phyloP scores from a whole-genome alignment of 2,113 vertebrate species.

The Corvus hawaiiensis region DNA sequence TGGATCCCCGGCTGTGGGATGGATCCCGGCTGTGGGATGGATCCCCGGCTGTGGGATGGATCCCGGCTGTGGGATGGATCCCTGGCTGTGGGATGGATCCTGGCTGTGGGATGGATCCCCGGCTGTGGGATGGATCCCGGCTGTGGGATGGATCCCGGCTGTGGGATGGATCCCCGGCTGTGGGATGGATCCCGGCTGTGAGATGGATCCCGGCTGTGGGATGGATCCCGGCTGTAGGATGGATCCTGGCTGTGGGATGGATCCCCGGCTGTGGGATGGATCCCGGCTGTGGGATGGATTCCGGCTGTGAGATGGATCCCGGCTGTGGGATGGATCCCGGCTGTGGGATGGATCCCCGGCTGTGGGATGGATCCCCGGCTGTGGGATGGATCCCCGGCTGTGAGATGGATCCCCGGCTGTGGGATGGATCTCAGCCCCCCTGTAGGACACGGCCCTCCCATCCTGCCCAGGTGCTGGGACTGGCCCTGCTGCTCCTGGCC shows the following conservation, averaged over 20 bases:
- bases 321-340: fast-evolving
- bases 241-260: too few species aligned
- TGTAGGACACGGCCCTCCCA: fast-evolving
- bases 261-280: too few species aligned
- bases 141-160: too few species aligned
- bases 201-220: fast-evolving
- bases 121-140: not conserved
- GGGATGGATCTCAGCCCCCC: fast-evolving
- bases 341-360: fast-evolving
- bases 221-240: too few species aligned
- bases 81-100: fast-evolving
- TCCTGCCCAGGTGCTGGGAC: not conserved
- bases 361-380: fast-evolving
- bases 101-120: fast-evolving
- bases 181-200: too few species aligned
- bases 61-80: fast-evolving
- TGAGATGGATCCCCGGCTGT: not conserved
- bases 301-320: fast-evolving
- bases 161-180: fast-evolving
- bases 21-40: fast-evolving
- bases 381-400: fast-evolving
- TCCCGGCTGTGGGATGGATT: fast-evolving
- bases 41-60: not conserved
- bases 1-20: fast-evolving
- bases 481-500: not conserved